These are phyloP conservation scores for Tholera decimalis DNA, from an alignment of 2,888 invertebrate genomes.

Conservation along the genomic window DNA sequence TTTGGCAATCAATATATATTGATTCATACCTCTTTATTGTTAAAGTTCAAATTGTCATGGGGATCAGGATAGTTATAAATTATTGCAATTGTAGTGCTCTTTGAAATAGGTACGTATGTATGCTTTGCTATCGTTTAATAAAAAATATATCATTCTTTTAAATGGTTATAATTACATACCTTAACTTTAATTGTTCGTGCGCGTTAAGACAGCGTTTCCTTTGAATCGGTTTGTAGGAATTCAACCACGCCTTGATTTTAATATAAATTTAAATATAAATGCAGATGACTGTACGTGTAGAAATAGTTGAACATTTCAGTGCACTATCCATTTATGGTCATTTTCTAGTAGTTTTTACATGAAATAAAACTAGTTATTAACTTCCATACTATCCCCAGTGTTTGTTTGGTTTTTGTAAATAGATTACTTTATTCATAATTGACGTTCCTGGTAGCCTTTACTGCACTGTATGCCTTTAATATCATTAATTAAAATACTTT, in stretches of 20 bases:
- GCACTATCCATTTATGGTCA: neutral
- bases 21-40: conserved; percentile 5
- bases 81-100: conserved; percentile 44
- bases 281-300: conserved; percentile 20
- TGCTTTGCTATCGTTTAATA: conserved; percentile 46
- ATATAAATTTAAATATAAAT: conserved; percentile 31
- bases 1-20: conserved; percentile 13
- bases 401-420: conserved; percentile 4
- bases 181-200: conserved; percentile 53
- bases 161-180: conserved; percentile 64
- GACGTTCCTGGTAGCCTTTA: conserved; percentile 4
- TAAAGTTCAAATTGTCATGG: conserved; percentile 31
- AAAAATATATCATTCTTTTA: conserved; percentile 65
- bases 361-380: neutral
- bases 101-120: conserved; percentile 45
- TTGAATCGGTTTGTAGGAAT: conserved; percentile 34
- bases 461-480: conserved; percentile 29
- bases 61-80: conserved; percentile 25
- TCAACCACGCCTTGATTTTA: conserved; percentile 39
- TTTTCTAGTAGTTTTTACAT: conserved; percentile 9
- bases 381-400: neutral
- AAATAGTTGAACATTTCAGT: conserved; percentile 7
- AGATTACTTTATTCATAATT: conserved; percentile 14
- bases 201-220: conserved; percentile 37
- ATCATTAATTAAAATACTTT: conserved; percentile 51